Conservation (phyloP, 1,140 invertebrate genomes). For the Zaprionus ghesquierei region DNA sequence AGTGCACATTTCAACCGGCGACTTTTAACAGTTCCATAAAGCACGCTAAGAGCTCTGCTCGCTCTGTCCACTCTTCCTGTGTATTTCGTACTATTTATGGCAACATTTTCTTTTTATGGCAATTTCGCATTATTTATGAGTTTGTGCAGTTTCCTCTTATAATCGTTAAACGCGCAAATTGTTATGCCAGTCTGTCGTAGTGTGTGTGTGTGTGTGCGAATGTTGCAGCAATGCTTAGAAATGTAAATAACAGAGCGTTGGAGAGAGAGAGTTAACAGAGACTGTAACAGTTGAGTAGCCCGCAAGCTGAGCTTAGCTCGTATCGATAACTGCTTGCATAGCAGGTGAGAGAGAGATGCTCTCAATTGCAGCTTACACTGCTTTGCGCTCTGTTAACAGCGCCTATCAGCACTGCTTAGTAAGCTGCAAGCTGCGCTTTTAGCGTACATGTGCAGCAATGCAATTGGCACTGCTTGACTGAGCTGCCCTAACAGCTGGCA, state of each 20-base stretch:
- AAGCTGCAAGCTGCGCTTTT: no score
- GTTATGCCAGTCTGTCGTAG: neutral
- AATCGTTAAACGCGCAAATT: conserved; percentile 1
- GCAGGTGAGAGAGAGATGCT: neutral
- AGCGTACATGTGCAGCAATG: no score
- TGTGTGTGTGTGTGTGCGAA: neutral
- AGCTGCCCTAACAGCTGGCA: no score
- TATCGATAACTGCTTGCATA: neutral
- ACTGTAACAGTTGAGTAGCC: neutral
- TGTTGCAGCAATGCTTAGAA: neutral
- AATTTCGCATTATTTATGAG: conserved; percentile 15
- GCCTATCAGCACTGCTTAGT: no score
- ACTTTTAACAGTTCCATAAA: conserved; percentile 13
- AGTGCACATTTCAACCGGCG: neutral
- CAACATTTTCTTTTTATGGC: neutral
- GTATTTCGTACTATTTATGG: neutral
- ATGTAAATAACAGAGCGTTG: neutral
- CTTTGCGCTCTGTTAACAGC: neutral
- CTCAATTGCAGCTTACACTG: neutral
- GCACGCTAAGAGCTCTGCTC: neutral
- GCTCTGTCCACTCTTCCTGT: neutral
- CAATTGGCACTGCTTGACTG: no score
- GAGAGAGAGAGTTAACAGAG: neutral
- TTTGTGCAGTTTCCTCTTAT: neutral
- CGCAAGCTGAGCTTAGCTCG: neutral